Evolutionary conservation across 1,140 invertebrate genomes (phyloP).

Genomic region (Pectinophora gossypiella): DNA sequence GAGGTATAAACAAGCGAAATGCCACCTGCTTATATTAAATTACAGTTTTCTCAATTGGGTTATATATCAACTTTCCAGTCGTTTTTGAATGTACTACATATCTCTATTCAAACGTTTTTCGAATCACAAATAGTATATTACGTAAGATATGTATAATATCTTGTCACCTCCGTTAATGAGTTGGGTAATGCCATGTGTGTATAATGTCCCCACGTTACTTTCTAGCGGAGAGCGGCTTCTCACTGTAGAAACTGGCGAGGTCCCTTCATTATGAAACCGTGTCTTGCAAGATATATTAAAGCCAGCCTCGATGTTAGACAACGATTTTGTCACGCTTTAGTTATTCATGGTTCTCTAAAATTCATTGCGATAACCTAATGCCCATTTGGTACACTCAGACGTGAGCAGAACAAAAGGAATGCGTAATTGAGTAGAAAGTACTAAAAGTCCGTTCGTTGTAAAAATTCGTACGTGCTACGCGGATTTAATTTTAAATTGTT

Average conservation of each 20-base stretch:
- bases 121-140: background rate
- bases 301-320: background rate
- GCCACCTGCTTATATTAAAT: no score
- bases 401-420: conserved; percentile 22
- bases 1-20: no score
- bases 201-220: conserved; percentile 25
- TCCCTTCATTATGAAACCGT: background rate
- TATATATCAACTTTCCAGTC: no score
- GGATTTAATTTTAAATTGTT: conserved; percentile 20
- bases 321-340: background rate
- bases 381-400: conserved; percentile 21
- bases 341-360: background rate
- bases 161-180: conserved; percentile 29
- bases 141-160: background rate
- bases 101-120: background rate
- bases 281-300: no score
- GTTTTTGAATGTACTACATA: no score
- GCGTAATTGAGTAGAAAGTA: conserved; percentile 27
- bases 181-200: background rate
- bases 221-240: conserved; percentile 34
- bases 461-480: conserved; percentile 26
- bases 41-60: no score
- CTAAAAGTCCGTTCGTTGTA: conserved; percentile 21
- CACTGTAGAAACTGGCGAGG: conserved; percentile 3
- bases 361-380: conserved; percentile 13